Conservation (phyloP, 2,797 vertebrate species). For the Gastrophryne carolinensis region DNA sequence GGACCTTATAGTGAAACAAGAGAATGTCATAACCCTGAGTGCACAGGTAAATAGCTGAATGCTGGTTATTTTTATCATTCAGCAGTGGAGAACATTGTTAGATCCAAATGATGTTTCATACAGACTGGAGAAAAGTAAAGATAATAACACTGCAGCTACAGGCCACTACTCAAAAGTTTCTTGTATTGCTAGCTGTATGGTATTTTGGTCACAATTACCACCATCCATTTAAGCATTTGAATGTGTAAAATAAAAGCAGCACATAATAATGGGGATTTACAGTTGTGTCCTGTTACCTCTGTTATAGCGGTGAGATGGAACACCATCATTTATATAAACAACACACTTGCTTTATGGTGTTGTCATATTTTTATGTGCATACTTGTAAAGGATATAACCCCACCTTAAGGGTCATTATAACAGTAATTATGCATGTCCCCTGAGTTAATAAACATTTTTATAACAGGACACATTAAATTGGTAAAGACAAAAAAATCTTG, state of each 20-base stretch:
- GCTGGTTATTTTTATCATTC: background rate
- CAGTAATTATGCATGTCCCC: slow-evolving; percentile 17
- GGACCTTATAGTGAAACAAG: slow-evolving; percentile 98
- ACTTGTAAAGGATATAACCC: slow-evolving; percentile 23
- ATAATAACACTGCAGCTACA: slow-evolving; percentile 40
- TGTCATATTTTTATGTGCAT: slow-evolving; percentile 32
- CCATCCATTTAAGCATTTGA: slow-evolving; percentile 46
- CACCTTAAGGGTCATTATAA: slow-evolving; percentile 25
- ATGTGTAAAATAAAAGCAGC: slow-evolving; percentile 11
- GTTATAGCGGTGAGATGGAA: slow-evolving; percentile 6
- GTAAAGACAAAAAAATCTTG: background rate
- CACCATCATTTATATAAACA: slow-evolving; percentile 29
- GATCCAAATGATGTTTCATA: background rate
- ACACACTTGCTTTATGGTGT: slow-evolving; percentile 12
- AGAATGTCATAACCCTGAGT: slow-evolving; percentile 95
- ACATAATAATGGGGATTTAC: background rate
- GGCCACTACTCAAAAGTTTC: slow-evolving; percentile 39
- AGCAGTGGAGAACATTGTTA: background rate
- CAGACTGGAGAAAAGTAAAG: slow-evolving; percentile 8
- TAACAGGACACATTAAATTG: background rate
- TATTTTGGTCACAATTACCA: slow-evolving; percentile 29
- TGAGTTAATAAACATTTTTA: background rate
- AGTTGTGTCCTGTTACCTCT: background rate
- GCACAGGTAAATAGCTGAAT: slow-evolving; percentile 79
- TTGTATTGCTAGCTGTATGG: slow-evolving; percentile 35